Percentiles rank a stretch among this genome's conserved stretches.
Evolutionary conservation across 2,888 invertebrate species (phyloP).

Genomic region (Drosophila fulvimacula): DNA sequence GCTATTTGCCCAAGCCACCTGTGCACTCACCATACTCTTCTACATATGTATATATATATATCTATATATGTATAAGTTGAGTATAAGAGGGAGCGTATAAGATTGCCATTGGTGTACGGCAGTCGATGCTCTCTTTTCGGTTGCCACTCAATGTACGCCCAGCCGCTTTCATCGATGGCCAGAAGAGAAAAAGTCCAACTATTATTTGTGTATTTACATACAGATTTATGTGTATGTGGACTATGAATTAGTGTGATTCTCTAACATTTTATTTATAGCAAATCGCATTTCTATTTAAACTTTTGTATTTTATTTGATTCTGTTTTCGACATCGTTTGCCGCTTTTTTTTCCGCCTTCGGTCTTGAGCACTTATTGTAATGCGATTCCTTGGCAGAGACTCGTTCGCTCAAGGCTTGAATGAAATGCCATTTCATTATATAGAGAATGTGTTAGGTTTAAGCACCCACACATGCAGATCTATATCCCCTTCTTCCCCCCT

Average conservation of each 20-base stretch:
- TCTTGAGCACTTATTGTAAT: constrained; percentile 35
- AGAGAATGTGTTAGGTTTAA: constrained; percentile 35
- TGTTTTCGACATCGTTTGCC: constrained; percentile 32
- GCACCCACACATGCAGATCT: neutral
- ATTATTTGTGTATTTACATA: constrained; percentile 28
- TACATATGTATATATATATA: too few species aligned
- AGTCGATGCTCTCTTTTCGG: constrained; percentile 28
- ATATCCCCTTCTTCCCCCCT: neutral
- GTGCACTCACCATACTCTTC: constrained; percentile 33
- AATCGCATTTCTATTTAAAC: constrained; percentile 72
- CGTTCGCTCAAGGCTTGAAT: constrained; percentile 39
- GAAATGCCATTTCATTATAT: constrained; percentile 49
- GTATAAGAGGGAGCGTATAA: neutral
- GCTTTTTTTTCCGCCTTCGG: constrained; percentile 1
- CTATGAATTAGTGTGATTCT: constrained; percentile 4
- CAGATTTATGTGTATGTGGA: neutral
- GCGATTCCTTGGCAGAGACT: constrained; percentile 41
- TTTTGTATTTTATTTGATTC: constrained; percentile 57
- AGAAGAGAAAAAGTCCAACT: constrained; percentile 39
- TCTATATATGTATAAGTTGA: neutral
- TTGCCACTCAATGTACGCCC: constrained; percentile 21
- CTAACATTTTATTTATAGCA: constrained; percentile 66
- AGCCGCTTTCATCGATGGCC: constrained; percentile 21
- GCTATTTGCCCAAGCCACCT: constrained; percentile 44
- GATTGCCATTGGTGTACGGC: too few species aligned